Conservation (phyloP, 2,888 invertebrate species). For the Netelia virgata region DNA sequence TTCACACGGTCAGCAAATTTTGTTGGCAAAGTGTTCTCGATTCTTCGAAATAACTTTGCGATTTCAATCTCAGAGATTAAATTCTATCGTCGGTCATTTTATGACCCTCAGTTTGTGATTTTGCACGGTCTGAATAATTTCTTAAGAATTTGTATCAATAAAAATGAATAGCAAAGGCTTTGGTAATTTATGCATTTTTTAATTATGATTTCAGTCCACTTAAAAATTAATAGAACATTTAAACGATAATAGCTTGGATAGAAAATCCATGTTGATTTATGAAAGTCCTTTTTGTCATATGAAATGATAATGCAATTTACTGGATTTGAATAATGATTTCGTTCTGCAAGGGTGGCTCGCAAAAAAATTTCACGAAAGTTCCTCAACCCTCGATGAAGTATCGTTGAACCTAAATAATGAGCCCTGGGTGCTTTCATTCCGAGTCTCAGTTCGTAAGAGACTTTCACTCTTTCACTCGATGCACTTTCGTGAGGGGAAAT, state of each 20-base stretch:
- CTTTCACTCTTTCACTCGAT: constrained; percentile 60
- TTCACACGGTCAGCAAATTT: background rate
- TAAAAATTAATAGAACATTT: background rate
- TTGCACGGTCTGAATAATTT: background rate
- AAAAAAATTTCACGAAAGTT: constrained; percentile 76
- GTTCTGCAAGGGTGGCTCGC: constrained; percentile 70
- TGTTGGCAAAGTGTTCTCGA: no score
- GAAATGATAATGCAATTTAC: no score
- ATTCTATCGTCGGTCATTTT: background rate
- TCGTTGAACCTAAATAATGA: background rate
- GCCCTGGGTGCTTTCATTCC: constrained; percentile 11
- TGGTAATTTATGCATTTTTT: background rate
- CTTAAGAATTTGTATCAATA: constrained; percentile 20
- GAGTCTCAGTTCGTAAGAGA: constrained; percentile 13
- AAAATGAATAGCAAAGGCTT: background rate
- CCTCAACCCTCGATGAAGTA: constrained; percentile 1
- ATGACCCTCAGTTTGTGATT: background rate
- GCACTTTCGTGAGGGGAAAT: constrained; percentile 5
- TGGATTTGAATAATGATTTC: constrained; percentile 66
- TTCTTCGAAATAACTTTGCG: background rate
- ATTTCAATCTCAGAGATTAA: background rate
- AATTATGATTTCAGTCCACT: constrained; percentile 10
- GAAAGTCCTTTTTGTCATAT: background rate
- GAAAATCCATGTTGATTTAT: background rate
- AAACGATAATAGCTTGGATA: background rate